These are phyloP conservation scores for Danio aesculapii DNA, from an alignment of 2,797 vertebrate species.

Conservation along the genomic window DNA sequence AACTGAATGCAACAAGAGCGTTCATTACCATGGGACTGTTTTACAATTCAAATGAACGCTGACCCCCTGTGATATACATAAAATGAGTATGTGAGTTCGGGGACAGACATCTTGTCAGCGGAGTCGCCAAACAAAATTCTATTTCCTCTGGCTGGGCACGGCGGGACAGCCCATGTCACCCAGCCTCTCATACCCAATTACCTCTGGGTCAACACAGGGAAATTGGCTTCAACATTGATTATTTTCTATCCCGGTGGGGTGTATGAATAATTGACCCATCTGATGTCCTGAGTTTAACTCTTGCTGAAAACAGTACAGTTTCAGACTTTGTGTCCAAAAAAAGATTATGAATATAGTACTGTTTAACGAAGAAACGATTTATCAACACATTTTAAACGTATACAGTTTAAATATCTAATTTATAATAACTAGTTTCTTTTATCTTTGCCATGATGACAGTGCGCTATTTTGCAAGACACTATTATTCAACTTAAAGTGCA, in stretches of 20 bases:
- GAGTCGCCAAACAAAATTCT: conserved; percentile 60
- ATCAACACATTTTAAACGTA: no score
- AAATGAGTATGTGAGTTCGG: conserved; percentile 45
- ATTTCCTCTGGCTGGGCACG: conserved; percentile 57
- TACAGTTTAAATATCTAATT: no score
- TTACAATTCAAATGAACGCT: conserved; percentile 62
- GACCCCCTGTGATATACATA: conserved; percentile 42
- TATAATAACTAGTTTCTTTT: no score
- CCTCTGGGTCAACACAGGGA: conserved; percentile 63
- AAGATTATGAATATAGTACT: no score
- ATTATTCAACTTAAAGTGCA: no score
- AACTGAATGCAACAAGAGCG: conserved; percentile 31
- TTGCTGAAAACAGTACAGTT: conserved; percentile 27
- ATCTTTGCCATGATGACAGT: no score
- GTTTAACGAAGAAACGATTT: no score
- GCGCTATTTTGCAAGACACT: no score
- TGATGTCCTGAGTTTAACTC: conserved; percentile 38
- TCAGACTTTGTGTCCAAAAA: background rate
- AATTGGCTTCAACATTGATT: conserved; percentile 66
- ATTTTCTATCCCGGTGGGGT: conserved; percentile 56
- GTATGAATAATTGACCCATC: conserved; percentile 59
- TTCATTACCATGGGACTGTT: conserved; percentile 53
- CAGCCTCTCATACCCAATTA: conserved; percentile 62
- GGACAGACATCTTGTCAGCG: conserved; percentile 56
- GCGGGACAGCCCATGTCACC: conserved; percentile 54